phyloP scores from a whole-genome alignment of 1,140 invertebrate genomes.

The Hyphantria cunea region DNA sequence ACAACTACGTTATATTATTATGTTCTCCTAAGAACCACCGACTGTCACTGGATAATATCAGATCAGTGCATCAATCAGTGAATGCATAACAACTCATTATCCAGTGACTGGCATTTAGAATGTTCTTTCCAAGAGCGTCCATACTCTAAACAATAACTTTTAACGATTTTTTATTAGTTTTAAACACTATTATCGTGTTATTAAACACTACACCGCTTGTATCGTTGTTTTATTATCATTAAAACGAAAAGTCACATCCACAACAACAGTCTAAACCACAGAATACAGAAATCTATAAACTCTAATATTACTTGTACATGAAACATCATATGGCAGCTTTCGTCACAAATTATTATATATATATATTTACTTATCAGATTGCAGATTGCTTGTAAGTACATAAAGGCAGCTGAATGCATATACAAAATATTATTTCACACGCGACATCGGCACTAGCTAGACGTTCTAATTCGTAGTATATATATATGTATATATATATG shows the following conservation, averaged over 20 bases:
- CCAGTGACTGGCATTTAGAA: neutral
- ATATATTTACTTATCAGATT: neutral
- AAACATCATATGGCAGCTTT: constrained; percentile 13
- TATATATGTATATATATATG: no score
- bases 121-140: no score
- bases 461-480: neutral
- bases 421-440: neutral
- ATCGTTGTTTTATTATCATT: no score
- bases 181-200: neutral
- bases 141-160: no score
- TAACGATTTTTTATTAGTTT: no score
- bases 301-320: constrained; percentile 17
- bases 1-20: no score
- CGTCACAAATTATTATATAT: constrained; percentile 4
- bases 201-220: neutral
- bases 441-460: neutral
- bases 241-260: neutral
- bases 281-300: constrained; percentile 9
- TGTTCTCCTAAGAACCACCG: no score
- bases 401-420: constrained; percentile 4
- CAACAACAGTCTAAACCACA: constrained; percentile 3
- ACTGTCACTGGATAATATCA: no score
- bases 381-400: constrained; percentile 4
- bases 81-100: no score
- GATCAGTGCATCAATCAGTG: no score